These are phyloP conservation scores for Apis laboriosa DNA, from an alignment of 1,140 invertebrate species.

Conservation along the genomic window DNA sequence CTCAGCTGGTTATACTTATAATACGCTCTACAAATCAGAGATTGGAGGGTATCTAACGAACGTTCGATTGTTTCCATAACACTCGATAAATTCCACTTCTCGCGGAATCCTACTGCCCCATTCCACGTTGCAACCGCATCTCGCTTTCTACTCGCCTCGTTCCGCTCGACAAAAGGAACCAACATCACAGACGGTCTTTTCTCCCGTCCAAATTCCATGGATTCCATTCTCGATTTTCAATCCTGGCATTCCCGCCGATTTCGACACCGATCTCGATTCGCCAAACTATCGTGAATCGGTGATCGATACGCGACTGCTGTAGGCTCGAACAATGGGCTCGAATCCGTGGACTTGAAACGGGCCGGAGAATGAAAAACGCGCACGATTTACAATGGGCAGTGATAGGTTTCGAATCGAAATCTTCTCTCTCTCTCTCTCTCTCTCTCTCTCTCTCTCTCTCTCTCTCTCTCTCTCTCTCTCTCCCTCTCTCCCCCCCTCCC, in stretches of 20 bases:
- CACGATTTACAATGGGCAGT: constrained; percentile 1
- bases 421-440: background rate
- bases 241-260: background rate
- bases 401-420: background rate
- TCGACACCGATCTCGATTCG: background rate
- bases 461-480: background rate
- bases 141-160: background rate
- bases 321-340: background rate
- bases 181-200: background rate
- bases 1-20: no score
- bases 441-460: background rate
- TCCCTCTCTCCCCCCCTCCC: no score
- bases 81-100: background rate
- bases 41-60: background rate
- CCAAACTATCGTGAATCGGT: background rate
- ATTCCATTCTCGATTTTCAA: constrained; percentile 6
- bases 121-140: background rate
- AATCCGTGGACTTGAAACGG: background rate
- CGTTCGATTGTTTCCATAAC: background rate
- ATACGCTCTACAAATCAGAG: background rate
- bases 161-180: constrained; percentile 21
- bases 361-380: background rate
- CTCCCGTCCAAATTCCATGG: background rate
- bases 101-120: background rate
- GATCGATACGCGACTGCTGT: background rate